Conservation (phyloP, 1,140 invertebrate species). For the Drosophila paulistorum region DNA sequence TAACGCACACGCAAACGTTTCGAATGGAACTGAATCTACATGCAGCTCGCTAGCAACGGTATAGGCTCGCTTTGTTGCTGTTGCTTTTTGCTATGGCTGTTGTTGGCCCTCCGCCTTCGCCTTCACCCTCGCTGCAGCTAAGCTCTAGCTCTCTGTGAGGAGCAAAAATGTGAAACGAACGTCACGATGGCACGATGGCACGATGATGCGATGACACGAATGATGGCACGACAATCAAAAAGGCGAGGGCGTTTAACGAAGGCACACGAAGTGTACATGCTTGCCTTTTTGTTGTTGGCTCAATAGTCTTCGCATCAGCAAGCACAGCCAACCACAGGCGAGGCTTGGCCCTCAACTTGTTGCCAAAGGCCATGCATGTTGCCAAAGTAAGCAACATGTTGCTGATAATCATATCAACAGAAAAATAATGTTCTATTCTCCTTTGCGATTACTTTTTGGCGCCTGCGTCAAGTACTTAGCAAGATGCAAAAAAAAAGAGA, state of each 20-base stretch:
- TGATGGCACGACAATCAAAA: not conserved
- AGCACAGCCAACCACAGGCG: constrained; percentile 55
- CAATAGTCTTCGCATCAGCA: constrained; percentile 23
- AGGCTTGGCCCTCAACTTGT: constrained; percentile 26
- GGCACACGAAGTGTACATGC: not conserved
- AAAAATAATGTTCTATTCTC: not conserved
- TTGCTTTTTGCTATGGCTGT: too few species aligned
- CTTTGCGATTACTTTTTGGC: not conserved
- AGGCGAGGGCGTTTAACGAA: constrained; percentile 5
- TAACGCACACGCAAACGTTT: constrained; percentile 78
- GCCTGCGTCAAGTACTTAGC: constrained; percentile 17
- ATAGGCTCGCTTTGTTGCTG: constrained; percentile 49
- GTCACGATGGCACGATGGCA: not conserved
- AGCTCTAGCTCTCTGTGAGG: constrained; percentile 27
- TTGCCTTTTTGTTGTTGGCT: constrained; percentile 5
- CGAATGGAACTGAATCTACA: constrained; percentile 66
- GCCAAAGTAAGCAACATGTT: constrained; percentile 39
- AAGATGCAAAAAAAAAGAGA: not conserved
- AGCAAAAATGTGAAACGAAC: not conserved
- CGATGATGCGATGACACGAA: not conserved
- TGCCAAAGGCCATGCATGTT: constrained; percentile 40
- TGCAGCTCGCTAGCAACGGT: constrained; percentile 42
- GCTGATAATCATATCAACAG: not conserved
- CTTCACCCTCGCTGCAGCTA: constrained; percentile 32
- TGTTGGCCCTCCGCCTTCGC: too few species aligned